These are phyloP conservation scores for Ophraella communa DNA, from an alignment of 2,888 invertebrate species.

Conservation along the genomic window DNA sequence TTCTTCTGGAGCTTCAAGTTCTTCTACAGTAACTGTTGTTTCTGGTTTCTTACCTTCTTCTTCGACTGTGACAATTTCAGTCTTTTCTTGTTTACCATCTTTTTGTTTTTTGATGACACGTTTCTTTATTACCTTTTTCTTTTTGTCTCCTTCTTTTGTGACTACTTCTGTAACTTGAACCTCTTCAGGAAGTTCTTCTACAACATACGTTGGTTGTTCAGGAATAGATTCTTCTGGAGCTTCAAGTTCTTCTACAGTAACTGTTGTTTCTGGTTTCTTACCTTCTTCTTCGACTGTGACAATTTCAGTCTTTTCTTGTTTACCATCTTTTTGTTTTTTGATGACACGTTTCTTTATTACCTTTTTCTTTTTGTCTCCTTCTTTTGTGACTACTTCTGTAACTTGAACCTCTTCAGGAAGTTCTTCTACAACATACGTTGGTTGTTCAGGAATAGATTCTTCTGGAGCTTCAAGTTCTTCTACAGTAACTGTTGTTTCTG, in stretches of 20 bases:
- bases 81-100: slow-evolving; percentile 47
- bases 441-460: too few species aligned
- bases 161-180: slow-evolving; percentile 48
- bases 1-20: slow-evolving; percentile 37
- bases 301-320: slow-evolving; percentile 57
- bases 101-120: slow-evolving; percentile 46
- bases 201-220: slow-evolving; percentile 27
- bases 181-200: slow-evolving; percentile 58
- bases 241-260: slow-evolving; percentile 58
- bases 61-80: slow-evolving; percentile 51
- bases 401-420: slow-evolving; percentile 50
- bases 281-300: slow-evolving; percentile 53
- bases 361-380: slow-evolving; percentile 41
- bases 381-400: slow-evolving; percentile 30
- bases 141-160: slow-evolving; percentile 54
- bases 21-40: slow-evolving; percentile 48
- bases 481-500: slow-evolving; percentile 53
- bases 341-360: slow-evolving; percentile 55
- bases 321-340: slow-evolving; percentile 56
- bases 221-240: slow-evolving; percentile 42
- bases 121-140: slow-evolving; percentile 49
- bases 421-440: slow-evolving; percentile 41
- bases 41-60: slow-evolving; percentile 52
- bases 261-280: slow-evolving; percentile 59
- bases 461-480: slow-evolving; percentile 43